A percentile compares a stretch with the other conserved stretches of the same genome.
These are phyloP conservation scores for Triplophysa tibetana DNA, from an alignment of 2,113 vertebrate species.

Conservation along the genomic window DNA sequence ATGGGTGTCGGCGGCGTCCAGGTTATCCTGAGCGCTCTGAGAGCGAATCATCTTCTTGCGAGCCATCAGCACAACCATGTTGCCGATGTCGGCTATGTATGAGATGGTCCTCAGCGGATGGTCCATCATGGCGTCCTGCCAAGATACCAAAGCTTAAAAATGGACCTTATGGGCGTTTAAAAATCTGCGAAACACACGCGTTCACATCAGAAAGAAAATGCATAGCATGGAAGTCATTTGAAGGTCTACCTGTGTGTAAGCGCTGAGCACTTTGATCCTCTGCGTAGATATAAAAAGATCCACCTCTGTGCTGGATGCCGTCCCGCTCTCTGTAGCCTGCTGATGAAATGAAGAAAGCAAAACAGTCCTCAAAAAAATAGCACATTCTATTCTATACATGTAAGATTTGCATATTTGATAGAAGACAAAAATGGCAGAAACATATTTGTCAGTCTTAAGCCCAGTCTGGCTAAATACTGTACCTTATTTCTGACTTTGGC, in stretches of 20 bases:
- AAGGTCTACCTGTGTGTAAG: slow-evolving; percentile 87
- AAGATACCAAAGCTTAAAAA: neutral
- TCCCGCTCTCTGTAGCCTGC: slow-evolving; percentile 85
- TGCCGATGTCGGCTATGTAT: slow-evolving; percentile 96
- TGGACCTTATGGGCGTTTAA: too few relatives aligned
- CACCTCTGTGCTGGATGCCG: slow-evolving; percentile 86
- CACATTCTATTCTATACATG: neutral
- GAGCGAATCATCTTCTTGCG: slow-evolving; percentile 85
- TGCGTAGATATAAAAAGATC: slow-evolving; percentile 98
- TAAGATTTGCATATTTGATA: neutral
- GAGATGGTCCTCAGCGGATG: slow-evolving; percentile 94
- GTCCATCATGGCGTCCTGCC: slow-evolving; percentile 94
- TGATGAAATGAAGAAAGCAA: neutral
- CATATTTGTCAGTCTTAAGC: neutral
- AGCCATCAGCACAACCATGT: slow-evolving; percentile 96
- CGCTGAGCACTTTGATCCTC: slow-evolving; percentile 98
- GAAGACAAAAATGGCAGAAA: neutral
- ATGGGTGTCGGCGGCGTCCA: slow-evolving; percentile 78
- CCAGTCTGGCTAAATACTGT: slow-evolving; percentile 63
- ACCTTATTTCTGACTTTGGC: slow-evolving; percentile 97
- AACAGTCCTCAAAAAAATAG: neutral
- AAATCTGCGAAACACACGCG: neutral
- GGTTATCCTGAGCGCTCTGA: slow-evolving; percentile 85
- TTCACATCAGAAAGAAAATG: neutral
- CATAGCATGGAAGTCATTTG: neutral